Conservation (phyloP, 1,140 invertebrate species). For the Protaetia brevitarsis region DNA sequence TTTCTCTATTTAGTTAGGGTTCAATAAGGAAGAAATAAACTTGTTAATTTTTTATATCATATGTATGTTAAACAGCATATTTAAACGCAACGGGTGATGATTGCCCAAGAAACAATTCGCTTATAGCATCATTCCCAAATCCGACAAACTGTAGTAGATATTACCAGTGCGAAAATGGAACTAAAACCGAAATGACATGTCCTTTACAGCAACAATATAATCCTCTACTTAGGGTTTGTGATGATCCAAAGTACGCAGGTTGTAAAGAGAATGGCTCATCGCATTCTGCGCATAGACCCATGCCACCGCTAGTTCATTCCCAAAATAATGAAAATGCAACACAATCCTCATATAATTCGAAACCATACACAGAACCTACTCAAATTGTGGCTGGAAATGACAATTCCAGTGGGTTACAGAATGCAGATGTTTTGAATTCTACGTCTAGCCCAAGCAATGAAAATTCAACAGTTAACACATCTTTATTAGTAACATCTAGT, state of each 20-base stretch:
- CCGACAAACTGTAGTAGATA: neutral
- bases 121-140: neutral
- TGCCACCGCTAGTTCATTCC: neutral
- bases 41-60: too few species aligned
- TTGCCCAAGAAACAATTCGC: neutral
- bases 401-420: too few species aligned
- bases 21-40: too few species aligned
- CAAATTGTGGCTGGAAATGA: too few species aligned
- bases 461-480: too few species aligned
- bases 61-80: neutral
- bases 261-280: neutral
- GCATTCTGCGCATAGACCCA: neutral
- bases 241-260: conserved; percentile 5
- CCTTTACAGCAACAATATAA: neutral
- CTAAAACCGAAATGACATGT: conserved; percentile 7
- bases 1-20: neutral
- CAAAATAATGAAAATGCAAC: neutral
- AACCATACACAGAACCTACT: too few species aligned
- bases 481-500: too few species aligned
- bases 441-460: too few species aligned
- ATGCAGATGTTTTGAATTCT: too few species aligned
- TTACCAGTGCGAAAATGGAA: neutral
- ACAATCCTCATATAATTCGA: neutral
- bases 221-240: neutral
- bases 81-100: neutral